These are phyloP conservation scores for Pasiphila rectangulata DNA, from an alignment of 2,888 invertebrate genomes.

Conservation along the genomic window DNA sequence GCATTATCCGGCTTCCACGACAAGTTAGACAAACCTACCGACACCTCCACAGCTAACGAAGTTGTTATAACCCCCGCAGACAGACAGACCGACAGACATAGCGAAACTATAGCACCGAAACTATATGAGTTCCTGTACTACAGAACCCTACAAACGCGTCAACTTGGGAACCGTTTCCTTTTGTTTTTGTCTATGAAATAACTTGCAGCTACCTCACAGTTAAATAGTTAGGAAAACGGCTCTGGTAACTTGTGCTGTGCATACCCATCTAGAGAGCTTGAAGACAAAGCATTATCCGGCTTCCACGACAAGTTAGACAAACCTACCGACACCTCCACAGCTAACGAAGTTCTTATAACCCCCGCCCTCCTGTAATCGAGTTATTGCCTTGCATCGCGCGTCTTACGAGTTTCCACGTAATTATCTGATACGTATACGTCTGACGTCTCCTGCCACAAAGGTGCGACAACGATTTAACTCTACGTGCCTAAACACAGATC, in stretches of 20 bases:
- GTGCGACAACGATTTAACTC: background rate
- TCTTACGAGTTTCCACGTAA: slow-evolving; percentile 55
- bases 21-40: slow-evolving; percentile 48
- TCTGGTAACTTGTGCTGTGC: background rate
- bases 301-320: background rate
- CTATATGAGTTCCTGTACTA: no score
- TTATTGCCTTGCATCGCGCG: slow-evolving; percentile 74
- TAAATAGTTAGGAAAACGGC: no score
- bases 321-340: slow-evolving; percentile 73
- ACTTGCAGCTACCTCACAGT: no score
- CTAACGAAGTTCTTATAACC: slow-evolving; percentile 79
- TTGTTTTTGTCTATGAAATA: no score
- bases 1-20: background rate
- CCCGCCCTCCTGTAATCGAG: slow-evolving; percentile 62
- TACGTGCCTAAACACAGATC: no score
- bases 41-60: slow-evolving; percentile 78
- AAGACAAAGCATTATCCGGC: background rate
- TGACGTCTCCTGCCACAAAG: background rate
- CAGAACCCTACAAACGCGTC: no score
- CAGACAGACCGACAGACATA: no score
- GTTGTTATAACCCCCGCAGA: slow-evolving; percentile 77
- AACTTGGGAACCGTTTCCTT: no score
- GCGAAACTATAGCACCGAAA: no score
- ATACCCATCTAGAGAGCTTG: background rate
- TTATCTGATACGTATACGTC: slow-evolving; percentile 40